Conservation (phyloP, 2,888 invertebrate species). For the Eristalinus sepulchralis region DNA sequence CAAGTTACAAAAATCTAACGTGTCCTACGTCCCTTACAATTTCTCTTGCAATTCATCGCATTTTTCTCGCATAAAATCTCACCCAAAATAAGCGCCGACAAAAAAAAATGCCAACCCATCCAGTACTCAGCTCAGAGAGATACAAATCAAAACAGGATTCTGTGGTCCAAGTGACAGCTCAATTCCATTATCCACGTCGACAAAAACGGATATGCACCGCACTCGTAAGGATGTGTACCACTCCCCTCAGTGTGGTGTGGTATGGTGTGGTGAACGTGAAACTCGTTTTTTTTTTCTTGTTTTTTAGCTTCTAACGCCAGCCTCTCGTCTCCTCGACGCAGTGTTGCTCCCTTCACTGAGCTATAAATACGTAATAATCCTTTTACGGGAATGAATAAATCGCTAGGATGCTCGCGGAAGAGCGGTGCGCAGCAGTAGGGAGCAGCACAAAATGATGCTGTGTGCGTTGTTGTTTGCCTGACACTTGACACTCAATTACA, state of each 20-base stretch:
- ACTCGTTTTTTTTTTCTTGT: constrained; percentile 20
- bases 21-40: constrained; percentile 22
- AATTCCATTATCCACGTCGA: constrained; percentile 69
- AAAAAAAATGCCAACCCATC: neutral
- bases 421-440: no score
- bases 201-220: constrained; percentile 23
- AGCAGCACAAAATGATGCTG: constrained; percentile 51
- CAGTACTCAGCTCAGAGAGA: neutral
- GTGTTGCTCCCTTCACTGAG: constrained; percentile 15
- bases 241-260: neutral
- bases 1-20: constrained; percentile 22
- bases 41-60: constrained; percentile 19
- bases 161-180: constrained; percentile 66
- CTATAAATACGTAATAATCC: constrained; percentile 69
- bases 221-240: neutral
- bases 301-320: neutral
- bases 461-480: constrained; percentile 44
- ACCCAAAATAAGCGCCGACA: neutral
- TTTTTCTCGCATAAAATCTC: constrained; percentile 28
- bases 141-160: constrained; percentile 61
- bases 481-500: constrained; percentile 71
- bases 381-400: constrained; percentile 69
- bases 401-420: constrained; percentile 37
- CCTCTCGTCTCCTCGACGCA: neutral
- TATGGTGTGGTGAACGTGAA: constrained; percentile 13